Evolutionary conservation across 1,140 invertebrate species (phyloP).

Genomic region (Rhagoletis zephyria): DNA sequence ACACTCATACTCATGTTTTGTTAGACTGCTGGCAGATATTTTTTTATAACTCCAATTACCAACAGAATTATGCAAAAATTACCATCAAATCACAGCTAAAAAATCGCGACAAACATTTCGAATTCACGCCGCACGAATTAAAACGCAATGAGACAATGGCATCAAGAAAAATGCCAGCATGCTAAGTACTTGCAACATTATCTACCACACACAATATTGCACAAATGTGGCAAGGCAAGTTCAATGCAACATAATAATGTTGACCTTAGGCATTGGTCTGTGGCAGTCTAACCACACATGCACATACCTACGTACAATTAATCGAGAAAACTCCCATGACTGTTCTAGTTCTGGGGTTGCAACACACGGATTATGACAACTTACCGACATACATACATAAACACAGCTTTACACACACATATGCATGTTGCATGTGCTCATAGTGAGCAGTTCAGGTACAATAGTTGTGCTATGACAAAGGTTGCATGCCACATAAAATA

Average conservation of each 20-base stretch:
- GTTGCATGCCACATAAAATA: constrained; percentile 51
- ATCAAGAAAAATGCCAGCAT: not conserved
- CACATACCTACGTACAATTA: not conserved
- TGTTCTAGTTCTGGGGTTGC: constrained; percentile 56
- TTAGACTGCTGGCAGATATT: not conserved
- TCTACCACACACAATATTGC: not conserved
- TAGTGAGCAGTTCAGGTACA: not conserved
- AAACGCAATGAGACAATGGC: constrained; percentile 44
- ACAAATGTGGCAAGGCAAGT: constrained; percentile 51
- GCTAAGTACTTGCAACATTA: constrained; percentile 13
- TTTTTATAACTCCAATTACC: constrained; percentile 28
- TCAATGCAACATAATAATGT: constrained; percentile 59
- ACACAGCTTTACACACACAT: constrained; percentile 32
- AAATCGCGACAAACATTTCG: constrained; percentile 48
- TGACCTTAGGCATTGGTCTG: constrained; percentile 55
- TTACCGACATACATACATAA: not conserved
- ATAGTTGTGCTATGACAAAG: constrained; percentile 51
- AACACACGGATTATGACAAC: constrained; percentile 38
- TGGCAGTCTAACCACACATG: not conserved
- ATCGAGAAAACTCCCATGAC: constrained; percentile 54
- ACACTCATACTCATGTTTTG: too few species aligned
- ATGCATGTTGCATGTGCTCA: not conserved
- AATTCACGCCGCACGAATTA: constrained; percentile 15
- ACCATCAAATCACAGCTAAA: not conserved
- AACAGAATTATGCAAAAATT: constrained; percentile 40